Base-by-base conservation (phyloP, 1,140 invertebrate genomes). In the Cephus cinctus region DNA sequence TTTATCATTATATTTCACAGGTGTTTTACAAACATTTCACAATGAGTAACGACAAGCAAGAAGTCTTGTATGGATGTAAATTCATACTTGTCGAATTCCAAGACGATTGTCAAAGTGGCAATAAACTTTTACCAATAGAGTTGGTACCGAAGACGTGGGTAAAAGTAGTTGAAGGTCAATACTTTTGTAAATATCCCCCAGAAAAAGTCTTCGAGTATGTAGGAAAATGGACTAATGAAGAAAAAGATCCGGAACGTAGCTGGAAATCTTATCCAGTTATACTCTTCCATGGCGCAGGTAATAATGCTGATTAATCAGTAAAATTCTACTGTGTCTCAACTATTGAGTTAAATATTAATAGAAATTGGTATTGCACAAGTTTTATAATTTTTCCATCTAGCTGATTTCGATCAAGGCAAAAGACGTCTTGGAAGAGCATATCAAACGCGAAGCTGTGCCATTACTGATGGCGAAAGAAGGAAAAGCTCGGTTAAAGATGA, bases 211-310 rank as follows among this genome's bases (percentile, higher is more conserved):
- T 25, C 19, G 34, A 38, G 21, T 19, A 23, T 11, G 32, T 47
- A 1, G 20, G 39, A 14, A 38, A 36, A 23, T 47, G 44, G 44
- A 35, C 35, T 14, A 23, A 23, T 25, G 12, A 47, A 2, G 34
- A 36, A 25, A 47, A 47, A 39, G 25, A 16, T 25, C 32, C 35
- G 25, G 44, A 47, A n/a, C 3, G 39, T 25, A 18, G 11, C 6
- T 47, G 44, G 44, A 36, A 47, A 38, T 22, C n/a, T 23, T 47
- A 27, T 16, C n/a, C 34, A 9, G 34, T 38, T 3, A 42, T 15
- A 27, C 4, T 15, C n/a, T 27, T 42, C 22, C 22, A 27, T 16
- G 18, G 21, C 19, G 40, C 40, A 25, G 40, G 12, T 42, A 25
- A 40, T 40, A 18, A 42, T 42, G 14, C 11, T 22, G 15, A 40